Evolutionary conservation across 2,888 invertebrate species (phyloP).

Genomic region (Caenorhabditis doughertyi): DNA sequence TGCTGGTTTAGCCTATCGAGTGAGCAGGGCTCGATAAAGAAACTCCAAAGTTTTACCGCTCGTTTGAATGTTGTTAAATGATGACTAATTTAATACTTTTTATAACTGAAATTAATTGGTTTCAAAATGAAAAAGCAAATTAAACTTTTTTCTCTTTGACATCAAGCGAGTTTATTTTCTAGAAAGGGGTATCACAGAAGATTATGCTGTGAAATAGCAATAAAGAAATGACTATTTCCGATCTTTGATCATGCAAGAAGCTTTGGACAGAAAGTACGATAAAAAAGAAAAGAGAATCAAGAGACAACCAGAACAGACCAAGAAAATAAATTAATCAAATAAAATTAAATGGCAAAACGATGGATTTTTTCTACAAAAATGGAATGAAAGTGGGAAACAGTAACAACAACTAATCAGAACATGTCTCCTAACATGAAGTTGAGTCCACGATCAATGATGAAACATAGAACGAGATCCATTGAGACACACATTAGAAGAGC

Average conservation of each 20-base stretch:
- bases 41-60: not conserved
- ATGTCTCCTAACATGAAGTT: constrained; percentile 77
- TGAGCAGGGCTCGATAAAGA: constrained; percentile 67
- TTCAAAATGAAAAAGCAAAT: not conserved
- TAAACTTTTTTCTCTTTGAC: not conserved
- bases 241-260: constrained; percentile 28
- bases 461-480: constrained; percentile 92
- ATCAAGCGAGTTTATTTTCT: not conserved
- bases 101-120: not conserved
- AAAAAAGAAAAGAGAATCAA: not conserved
- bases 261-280: constrained; percentile 9
- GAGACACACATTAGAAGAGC: constrained; percentile 90
- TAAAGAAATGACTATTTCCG: constrained; percentile 19
- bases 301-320: constrained; percentile 29
- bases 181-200: constrained; percentile 32
- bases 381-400: constrained; percentile 21
- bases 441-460: constrained; percentile 87
- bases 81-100: not conserved
- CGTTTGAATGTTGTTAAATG: not conserved
- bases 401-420: constrained; percentile 43
- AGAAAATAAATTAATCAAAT: constrained; percentile 31
- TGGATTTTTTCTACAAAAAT: not conserved
- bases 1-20: constrained; percentile 76
- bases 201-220: constrained; percentile 51
- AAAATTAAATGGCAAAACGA: constrained; percentile 17